phyloP scores from a whole-genome alignment of 2,113 vertebrate genomes.

The Craseonycteris thonglongyai region DNA sequence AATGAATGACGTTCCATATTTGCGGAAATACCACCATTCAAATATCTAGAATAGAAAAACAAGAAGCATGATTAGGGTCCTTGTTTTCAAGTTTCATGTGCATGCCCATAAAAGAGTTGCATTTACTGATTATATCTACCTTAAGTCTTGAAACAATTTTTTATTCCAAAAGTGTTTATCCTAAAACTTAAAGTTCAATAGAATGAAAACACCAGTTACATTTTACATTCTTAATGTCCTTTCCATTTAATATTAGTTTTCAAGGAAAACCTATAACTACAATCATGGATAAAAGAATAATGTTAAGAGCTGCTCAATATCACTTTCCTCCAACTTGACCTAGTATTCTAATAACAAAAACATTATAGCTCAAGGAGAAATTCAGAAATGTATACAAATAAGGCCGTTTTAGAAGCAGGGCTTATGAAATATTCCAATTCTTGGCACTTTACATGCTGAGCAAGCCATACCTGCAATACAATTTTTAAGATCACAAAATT shows the following conservation, averaged over 20 bases:
- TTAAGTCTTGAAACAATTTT: not conserved
- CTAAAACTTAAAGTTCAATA: slow-evolving; percentile 10
- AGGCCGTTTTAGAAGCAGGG: not conserved
- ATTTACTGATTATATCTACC: not conserved
- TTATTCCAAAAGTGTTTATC: not conserved
- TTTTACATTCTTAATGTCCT: slow-evolving; percentile 16
- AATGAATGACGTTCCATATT: slow-evolving; percentile 98
- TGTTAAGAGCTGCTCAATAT: not conserved
- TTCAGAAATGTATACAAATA: not conserved
- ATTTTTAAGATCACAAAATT: not conserved
- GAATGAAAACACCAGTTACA: not conserved
- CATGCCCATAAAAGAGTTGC: not conserved
- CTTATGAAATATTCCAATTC: not conserved
- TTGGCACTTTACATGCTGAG: not conserved
- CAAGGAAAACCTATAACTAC: not conserved
- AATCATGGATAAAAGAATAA: not conserved
- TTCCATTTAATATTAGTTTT: not conserved
- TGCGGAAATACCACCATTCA: slow-evolving; percentile 99
- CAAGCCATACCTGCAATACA: not conserved
- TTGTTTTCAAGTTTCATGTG: not conserved
- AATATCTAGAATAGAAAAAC: slow-evolving; percentile 87
- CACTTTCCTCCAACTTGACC: slow-evolving; percentile 18
- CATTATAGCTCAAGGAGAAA: not conserved
- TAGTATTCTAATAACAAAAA: slow-evolving; percentile 28
- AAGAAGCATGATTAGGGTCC: not conserved